These are phyloP conservation scores for Enteromius afrohamiltoni DNA, from an alignment of 2,797 vertebrate genomes.

Conservation along the genomic window DNA sequence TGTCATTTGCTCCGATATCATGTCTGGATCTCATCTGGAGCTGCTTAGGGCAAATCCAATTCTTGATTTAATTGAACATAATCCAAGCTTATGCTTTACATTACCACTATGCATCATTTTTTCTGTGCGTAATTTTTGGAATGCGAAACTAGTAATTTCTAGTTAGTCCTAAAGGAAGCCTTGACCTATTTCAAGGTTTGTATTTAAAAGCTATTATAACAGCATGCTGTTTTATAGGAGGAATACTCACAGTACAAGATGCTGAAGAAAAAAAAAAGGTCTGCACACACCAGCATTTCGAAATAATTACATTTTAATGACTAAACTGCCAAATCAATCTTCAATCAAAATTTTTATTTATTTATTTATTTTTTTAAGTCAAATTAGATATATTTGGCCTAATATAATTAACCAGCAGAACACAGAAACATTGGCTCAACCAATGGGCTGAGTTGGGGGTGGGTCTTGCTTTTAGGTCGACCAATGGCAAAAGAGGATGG, in stretches of 20 bases:
- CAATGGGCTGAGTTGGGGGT: neutral
- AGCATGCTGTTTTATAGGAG: neutral
- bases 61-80: neutral
- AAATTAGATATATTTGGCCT: no score
- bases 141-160: neutral
- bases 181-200: neutral
- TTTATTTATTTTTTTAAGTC: no score
- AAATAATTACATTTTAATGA: neutral
- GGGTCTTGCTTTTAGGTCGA: neutral
- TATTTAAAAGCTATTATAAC: neutral
- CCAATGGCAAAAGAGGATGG: neutral
- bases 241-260: neutral
- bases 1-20: constrained; percentile 11
- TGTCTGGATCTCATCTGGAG: constrained; percentile 19
- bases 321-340: neutral
- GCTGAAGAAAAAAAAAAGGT: neutral
- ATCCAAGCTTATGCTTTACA: neutral
- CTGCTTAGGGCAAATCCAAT: neutral
- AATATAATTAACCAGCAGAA: neutral
- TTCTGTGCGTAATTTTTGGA: neutral
- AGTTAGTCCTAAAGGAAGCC: neutral
- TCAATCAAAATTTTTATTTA: neutral
- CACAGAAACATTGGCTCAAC: neutral
- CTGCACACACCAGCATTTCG: neutral
- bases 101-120: neutral